phyloP scores from a whole-genome alignment of 2,888 invertebrate genomes.

The Rhopalosiphum nymphaeae region DNA sequence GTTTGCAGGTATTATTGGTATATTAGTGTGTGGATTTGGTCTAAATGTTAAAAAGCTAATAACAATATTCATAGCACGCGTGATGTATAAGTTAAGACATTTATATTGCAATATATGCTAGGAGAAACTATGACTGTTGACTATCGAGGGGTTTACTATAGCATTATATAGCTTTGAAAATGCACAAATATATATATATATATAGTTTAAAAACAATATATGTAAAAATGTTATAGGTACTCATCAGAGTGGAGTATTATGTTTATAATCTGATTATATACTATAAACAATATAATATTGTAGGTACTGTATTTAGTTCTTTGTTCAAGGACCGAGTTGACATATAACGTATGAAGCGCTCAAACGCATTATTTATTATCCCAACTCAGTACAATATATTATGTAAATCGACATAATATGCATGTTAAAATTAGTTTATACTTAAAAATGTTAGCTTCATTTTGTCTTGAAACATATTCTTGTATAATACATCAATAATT shows the following conservation, averaged over 20 bases:
- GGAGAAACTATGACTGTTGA: neutral
- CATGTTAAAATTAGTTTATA: neutral
- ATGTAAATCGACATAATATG: neutral
- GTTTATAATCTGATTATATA: neutral
- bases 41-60: neutral
- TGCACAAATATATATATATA: neutral
- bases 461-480: neutral
- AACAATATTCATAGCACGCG: neutral
- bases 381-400: neutral
- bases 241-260: neutral
- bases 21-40: neutral
- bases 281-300: neutral
- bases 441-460: neutral
- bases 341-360: neutral
- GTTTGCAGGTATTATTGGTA: neutral
- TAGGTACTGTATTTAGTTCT: neutral
- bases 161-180: neutral
- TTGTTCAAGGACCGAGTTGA: neutral
- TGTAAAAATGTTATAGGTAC: neutral
- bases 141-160: neutral
- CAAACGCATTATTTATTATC: neutral
- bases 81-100: neutral
- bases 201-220: neutral
- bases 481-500: neutral
- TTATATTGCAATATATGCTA: neutral